phyloP scores from a whole-genome alignment of 2,888 invertebrate species.

The Frankliniella fusca region DNA sequence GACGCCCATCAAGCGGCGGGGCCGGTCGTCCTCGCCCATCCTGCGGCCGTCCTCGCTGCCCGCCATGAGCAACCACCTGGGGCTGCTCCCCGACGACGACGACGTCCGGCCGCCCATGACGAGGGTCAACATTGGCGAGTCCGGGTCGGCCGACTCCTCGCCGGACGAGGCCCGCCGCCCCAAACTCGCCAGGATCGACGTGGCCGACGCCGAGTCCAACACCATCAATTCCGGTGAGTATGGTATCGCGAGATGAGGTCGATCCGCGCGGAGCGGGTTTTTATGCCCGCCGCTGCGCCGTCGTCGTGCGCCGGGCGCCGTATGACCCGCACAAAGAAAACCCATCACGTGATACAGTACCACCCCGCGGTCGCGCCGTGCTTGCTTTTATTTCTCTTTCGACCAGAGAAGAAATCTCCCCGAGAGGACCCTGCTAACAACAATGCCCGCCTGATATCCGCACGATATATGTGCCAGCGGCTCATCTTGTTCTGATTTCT shows the following conservation, averaged over 20 bases:
- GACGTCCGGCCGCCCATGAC: slow-evolving; percentile 47
- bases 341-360: background rate
- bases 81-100: slow-evolving; percentile 47
- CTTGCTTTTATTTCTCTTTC: background rate
- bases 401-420: slow-evolving; percentile 50
- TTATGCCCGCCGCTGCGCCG: background rate
- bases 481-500: too few species aligned
- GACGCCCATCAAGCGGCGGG: slow-evolving; percentile 40
- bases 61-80: slow-evolving; percentile 42
- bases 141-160: slow-evolving; percentile 55
- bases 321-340: background rate
- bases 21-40: slow-evolving; percentile 50
- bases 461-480: background rate
- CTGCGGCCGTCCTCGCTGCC: slow-evolving; percentile 50
- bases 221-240: slow-evolving; percentile 85
- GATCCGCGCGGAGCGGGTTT: background rate
- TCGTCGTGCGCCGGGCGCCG: background rate
- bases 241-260: background rate
- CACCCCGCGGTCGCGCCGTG: too few species aligned
- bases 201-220: slow-evolving; percentile 84
- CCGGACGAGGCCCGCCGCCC: slow-evolving; percentile 61
- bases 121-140: slow-evolving; percentile 55
- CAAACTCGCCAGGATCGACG: slow-evolving; percentile 68
- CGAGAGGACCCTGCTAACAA: background rate
- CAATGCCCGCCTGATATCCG: background rate